Evolutionary conservation across 2,888 invertebrate species (phyloP), one percentile per base, ranked within the genome.

Genomic region (Mythimna pallens): DNA sequence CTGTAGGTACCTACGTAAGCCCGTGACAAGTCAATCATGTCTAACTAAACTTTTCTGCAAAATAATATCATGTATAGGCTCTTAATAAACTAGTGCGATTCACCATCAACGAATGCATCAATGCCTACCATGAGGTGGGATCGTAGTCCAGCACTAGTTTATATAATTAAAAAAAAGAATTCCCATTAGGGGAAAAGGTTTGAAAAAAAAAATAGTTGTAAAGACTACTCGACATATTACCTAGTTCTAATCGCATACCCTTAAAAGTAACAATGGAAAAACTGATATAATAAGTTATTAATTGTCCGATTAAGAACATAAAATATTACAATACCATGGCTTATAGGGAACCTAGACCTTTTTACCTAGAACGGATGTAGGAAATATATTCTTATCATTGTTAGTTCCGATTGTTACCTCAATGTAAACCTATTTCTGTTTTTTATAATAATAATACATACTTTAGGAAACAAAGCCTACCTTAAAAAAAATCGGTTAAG

Each of bases 231-330:
- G 54, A 78, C 17, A 4, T 17, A 58, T 73, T 22, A 14, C 25
- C 30, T 5, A 34, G 22, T 73, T 64, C 72, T 52, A 25, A 12
- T 50, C 2, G 30, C 25, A 61, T 58, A 68, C 66, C 66, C 34
- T 59, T 75, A 65, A 43, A 12, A 70, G 67, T 57, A 76, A 85
- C 87, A 86, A 87, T 85, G 55, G 47, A 71, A 78, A 78, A 79
- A 77, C 63, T 75, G 68, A 76, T 80, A 61, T 78, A 65, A 73
- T 70, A 69, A 72, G 73, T 79, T 70, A 79, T 83, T 83, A 83
- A 75, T 83, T 76, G 61, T 65, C 64, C 36, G 30, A 83, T 80
- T 80, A 76, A 22, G 66, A 52, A 77, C 52, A 64, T 70, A 63
- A 64, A 43, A 30, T 64, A 73, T 70, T 73, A 74, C 67, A 85